Evolutionary conservation across 2,797 vertebrate species (phyloP).

Genomic region (Dendrocincla tyrannina): DNA sequence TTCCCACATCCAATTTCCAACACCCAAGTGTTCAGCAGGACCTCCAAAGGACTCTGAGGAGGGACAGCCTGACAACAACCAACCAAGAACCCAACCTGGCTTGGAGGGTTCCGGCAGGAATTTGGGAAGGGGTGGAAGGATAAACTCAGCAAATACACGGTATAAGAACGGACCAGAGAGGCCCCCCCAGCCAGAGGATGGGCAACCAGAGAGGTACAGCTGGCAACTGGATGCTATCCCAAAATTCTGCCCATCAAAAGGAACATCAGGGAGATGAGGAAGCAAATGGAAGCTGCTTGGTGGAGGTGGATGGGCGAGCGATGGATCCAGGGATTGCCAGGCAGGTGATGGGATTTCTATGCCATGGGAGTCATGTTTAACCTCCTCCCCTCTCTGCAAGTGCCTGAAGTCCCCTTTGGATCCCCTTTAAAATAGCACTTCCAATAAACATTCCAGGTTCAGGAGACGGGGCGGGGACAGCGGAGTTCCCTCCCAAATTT

Average conservation of each 20-base stretch:
- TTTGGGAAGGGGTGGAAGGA: neutral
- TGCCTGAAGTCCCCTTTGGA: neutral
- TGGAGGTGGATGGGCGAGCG: neutral
- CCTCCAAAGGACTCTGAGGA: neutral
- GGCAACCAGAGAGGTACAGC: neutral
- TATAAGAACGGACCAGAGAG: neutral
- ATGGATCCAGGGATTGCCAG: neutral
- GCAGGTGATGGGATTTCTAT: neutral
- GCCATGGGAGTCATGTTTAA: accelerated
- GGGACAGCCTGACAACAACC: neutral
- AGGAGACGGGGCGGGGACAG: neutral
- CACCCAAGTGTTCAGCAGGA: neutral
- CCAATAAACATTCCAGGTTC: neutral
- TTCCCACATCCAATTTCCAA: neutral
- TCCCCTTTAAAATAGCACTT: neutral
- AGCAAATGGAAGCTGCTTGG: neutral
- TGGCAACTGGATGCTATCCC: neutral
- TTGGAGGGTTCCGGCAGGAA: neutral
- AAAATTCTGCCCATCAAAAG: neutral
- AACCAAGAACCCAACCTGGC: neutral
- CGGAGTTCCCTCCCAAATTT: neutral
- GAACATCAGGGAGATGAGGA: neutral
- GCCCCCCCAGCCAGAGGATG: neutral
- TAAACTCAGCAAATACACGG: neutral
- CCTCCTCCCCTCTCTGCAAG: neutral